Evolutionary conservation across 2,113 vertebrate genomes (phyloP).

Genomic region (Chloroceryle aenea): DNA sequence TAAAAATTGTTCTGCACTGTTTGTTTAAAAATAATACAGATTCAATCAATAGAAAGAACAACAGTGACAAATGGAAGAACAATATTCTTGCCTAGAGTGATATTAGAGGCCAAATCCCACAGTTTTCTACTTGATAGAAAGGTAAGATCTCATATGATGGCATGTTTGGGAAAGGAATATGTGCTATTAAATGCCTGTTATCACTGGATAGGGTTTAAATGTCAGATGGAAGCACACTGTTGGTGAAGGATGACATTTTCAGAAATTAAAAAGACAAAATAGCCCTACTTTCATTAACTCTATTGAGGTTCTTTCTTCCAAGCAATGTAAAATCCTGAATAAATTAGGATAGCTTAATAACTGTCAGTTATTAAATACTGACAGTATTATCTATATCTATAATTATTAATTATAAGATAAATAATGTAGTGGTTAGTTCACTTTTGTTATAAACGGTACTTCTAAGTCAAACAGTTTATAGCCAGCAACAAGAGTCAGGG

Average conservation of each 20-base stretch:
- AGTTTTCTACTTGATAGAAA: background rate
- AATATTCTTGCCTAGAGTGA: background rate
- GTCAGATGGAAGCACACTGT: background rate
- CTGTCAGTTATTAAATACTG: background rate
- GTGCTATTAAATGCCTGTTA: background rate
- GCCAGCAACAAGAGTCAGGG: background rate
- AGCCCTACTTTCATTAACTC: background rate
- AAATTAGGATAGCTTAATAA: background rate
- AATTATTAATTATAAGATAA: background rate
- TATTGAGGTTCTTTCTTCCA: background rate
- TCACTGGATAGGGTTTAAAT: background rate
- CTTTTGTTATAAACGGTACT: background rate
- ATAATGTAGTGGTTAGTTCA: background rate
- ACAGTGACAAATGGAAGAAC: background rate
- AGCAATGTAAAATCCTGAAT: background rate
- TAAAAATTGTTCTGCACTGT: background rate
- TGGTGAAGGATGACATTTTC: background rate
- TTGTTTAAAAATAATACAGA: background rate
- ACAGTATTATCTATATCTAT: background rate
- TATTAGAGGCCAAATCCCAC: background rate
- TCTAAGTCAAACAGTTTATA: background rate
- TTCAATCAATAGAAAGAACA: background rate
- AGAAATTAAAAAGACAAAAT: background rate
- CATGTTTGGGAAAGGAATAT: background rate
- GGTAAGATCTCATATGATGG: background rate